These are phyloP conservation scores for Megaustenia siamemsis DNA, from an alignment of 2,888 invertebrate genomes.

Conservation along the genomic window DNA sequence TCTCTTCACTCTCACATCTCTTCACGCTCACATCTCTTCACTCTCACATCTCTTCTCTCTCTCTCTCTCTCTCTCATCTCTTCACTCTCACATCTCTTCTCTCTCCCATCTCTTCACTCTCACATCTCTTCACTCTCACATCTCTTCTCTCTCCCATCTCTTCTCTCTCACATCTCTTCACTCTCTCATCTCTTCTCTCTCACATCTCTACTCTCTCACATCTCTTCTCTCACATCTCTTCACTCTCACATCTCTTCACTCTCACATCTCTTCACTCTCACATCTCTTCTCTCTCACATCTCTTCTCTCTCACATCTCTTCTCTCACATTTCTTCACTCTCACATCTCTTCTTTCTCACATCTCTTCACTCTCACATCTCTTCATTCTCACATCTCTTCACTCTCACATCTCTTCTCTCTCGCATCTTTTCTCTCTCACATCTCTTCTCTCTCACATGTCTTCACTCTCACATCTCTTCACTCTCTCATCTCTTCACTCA, in stretches of 20 bases:
- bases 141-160: background rate
- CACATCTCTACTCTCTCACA: background rate
- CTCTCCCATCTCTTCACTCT: background rate
- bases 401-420: background rate
- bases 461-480: background rate
- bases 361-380: background rate
- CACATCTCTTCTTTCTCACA: background rate
- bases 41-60: conserved; percentile 18
- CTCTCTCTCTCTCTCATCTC: conserved; percentile 1
- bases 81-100: background rate
- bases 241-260: conserved; percentile 24
- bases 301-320: background rate
- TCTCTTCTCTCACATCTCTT: background rate
- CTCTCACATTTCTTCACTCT: background rate
- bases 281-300: background rate
- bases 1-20: background rate
- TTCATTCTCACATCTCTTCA: background rate
- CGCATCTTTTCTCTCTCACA: background rate
- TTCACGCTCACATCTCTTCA: background rate
- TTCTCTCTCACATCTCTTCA: background rate
- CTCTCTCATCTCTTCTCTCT: background rate
- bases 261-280: background rate
- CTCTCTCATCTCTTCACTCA: background rate
- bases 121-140: background rate
- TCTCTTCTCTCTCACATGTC: background rate